These are phyloP conservation scores for Electrophaes corylata DNA, from an alignment of 2,888 invertebrate species.

Conservation along the genomic window DNA sequence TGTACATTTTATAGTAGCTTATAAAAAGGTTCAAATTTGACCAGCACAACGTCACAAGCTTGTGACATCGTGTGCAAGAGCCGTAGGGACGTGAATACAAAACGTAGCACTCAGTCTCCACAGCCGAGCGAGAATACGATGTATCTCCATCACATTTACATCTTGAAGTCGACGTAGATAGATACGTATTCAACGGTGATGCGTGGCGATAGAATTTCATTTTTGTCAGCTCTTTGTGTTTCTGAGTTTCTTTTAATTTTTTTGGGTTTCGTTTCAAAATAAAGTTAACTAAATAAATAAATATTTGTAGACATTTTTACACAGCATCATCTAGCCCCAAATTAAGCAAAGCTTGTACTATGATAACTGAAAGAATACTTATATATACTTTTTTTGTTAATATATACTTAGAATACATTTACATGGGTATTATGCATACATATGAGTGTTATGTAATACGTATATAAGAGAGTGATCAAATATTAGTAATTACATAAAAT, in stretches of 20 bases:
- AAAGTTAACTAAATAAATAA: too few species aligned
- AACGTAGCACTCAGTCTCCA: constrained; percentile 65
- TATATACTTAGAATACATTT: too few species aligned
- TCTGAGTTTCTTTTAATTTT: constrained; percentile 25
- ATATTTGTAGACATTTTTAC: too few species aligned
- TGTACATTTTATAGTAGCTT: too few species aligned
- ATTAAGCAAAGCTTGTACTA: too few species aligned
- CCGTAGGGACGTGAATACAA: constrained; percentile 60
- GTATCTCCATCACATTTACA: constrained; percentile 79
- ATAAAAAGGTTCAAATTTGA: not conserved
- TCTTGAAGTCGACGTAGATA: constrained; percentile 62
- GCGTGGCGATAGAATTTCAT: constrained; percentile 62
- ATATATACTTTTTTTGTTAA: too few species aligned
- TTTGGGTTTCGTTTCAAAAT: not conserved
- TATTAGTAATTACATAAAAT: too few species aligned
- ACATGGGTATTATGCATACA: too few species aligned
- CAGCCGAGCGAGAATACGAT: constrained; percentile 68
- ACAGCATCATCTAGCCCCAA: too few species aligned
- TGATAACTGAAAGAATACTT: too few species aligned
- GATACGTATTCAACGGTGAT: constrained; percentile 62
- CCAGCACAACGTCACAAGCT: not conserved
- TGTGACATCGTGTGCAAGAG: constrained; percentile 33
- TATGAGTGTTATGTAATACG: too few species aligned
- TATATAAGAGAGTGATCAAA: too few species aligned
- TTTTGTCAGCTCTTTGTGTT: constrained; percentile 47